phyloP scores from a whole-genome alignment of 2,888 invertebrate genomes.

The Microplitis manilae region DNA sequence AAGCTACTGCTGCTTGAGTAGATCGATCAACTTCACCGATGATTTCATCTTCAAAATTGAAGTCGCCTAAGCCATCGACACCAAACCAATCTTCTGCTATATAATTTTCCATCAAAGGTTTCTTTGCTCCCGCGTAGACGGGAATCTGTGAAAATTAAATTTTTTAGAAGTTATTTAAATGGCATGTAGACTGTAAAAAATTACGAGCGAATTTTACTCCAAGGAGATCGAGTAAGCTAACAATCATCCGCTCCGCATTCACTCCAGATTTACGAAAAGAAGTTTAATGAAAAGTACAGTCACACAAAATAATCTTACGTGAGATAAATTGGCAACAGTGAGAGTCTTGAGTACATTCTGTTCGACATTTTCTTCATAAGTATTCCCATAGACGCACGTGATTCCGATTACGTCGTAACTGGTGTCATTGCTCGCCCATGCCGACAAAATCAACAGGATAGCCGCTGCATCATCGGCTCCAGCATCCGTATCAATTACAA shows the following conservation, averaged over 20 bases:
- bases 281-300: too few species aligned
- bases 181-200: too few species aligned
- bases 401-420: conserved; percentile 73
- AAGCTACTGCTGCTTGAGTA: conserved; percentile 70
- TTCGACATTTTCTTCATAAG: conserved; percentile 71
- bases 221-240: too few species aligned
- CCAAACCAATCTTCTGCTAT: conserved; percentile 66
- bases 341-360: conserved; percentile 73
- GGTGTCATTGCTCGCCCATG: conserved; percentile 46
- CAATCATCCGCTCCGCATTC: too few species aligned
- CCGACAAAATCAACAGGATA: conserved; percentile 66
- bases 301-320: conserved; percentile 60
- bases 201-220: too few species aligned
- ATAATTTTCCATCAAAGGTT: conserved; percentile 62
- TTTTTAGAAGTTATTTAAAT: neutral
- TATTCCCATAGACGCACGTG: conserved; percentile 75
- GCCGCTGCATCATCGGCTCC: conserved; percentile 73
- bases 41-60: conserved; percentile 66
- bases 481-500: conserved; percentile 73
- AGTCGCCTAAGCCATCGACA: conserved; percentile 74
- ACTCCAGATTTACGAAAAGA: too few species aligned
- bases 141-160: conserved; percentile 69
- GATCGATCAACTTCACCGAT: conserved; percentile 59
- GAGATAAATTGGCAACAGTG: conserved; percentile 63
- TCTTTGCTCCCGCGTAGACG: conserved; percentile 70